Evolutionary conservation across 2,113 vertebrate genomes (phyloP).

Genomic region (Lampris megalopsis): DNA sequence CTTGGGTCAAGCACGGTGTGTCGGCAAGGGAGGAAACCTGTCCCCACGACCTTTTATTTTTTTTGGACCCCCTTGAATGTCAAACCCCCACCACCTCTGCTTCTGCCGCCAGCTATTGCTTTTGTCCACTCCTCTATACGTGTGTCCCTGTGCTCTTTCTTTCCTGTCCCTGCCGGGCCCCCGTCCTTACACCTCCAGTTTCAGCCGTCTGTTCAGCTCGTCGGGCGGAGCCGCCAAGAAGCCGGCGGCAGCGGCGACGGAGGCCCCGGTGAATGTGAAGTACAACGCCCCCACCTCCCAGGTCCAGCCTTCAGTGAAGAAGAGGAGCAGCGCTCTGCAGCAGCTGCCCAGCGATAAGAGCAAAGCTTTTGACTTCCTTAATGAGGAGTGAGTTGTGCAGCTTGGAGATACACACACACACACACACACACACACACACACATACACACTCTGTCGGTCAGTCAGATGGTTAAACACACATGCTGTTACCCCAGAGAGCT

Average conservation of each 20-base stretch:
- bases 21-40: constrained; percentile 33
- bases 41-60: constrained; percentile 27
- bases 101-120: constrained; percentile 62
- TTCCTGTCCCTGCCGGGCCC: constrained; percentile 21
- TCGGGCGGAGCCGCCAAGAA: constrained; percentile 91
- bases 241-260: constrained; percentile 73
- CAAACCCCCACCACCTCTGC: constrained; percentile 42
- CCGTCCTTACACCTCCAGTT: constrained; percentile 83
- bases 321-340: constrained; percentile 94
- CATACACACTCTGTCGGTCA: no score
- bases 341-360: constrained; percentile 97
- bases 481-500: no score
- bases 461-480: no score
- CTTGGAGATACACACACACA: no score
- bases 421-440: no score
- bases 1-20: constrained; percentile 44
- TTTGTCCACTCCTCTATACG: constrained; percentile 79
- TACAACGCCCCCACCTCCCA: constrained; percentile 97
- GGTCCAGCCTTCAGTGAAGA: constrained; percentile 95
- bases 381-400: constrained; percentile 91
- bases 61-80: constrained; percentile 36
- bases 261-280: constrained; percentile 95
- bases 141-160: constrained; percentile 71
- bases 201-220: constrained; percentile 97
- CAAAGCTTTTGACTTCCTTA: constrained; percentile 98